Percentiles rank a stretch among this genome's conserved stretches.
Conservation (phyloP, 2,113 vertebrate species). For the Microcebus murinus region DNA sequence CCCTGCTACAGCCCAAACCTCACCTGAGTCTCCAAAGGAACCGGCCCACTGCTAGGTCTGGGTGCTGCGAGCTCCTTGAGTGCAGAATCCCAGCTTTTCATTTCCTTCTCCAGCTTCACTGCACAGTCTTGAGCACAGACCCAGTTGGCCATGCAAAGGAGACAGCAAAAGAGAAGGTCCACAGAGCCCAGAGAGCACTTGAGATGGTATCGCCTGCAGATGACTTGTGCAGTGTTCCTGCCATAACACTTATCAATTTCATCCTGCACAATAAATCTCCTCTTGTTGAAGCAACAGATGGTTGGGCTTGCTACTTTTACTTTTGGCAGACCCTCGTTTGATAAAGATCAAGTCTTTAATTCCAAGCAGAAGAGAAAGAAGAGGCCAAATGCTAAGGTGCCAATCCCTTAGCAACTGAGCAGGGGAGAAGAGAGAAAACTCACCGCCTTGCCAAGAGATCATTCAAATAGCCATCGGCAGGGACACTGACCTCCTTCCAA, state of each 20-base stretch:
- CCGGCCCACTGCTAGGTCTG: accelerated
- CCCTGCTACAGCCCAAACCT: neutral
- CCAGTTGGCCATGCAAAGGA: neutral
- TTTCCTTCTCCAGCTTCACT: neutral
- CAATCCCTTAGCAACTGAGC: neutral
- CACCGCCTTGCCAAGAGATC: neutral
- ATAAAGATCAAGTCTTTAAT: constrained; percentile 20
- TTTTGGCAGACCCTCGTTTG: constrained; percentile 2
- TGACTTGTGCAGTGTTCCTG: no score
- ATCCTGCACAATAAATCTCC: neutral
- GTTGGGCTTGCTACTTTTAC: neutral
- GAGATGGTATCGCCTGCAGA: neutral
- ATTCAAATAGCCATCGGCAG: neutral
- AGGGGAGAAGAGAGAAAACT: neutral
- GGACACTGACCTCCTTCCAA: neutral
- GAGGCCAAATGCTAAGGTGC: neutral
- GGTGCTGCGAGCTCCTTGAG: neutral
- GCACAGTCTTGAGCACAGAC: neutral
- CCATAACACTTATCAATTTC: neutral
- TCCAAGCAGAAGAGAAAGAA: neutral
- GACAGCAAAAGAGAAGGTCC: neutral
- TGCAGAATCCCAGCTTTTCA: neutral
- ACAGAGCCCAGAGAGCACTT: neutral
- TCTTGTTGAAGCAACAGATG: neutral
- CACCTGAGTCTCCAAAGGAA: neutral